Conservation (phyloP, 2,797 vertebrate genomes). For the Poeciliopsis presidionis region DNA sequence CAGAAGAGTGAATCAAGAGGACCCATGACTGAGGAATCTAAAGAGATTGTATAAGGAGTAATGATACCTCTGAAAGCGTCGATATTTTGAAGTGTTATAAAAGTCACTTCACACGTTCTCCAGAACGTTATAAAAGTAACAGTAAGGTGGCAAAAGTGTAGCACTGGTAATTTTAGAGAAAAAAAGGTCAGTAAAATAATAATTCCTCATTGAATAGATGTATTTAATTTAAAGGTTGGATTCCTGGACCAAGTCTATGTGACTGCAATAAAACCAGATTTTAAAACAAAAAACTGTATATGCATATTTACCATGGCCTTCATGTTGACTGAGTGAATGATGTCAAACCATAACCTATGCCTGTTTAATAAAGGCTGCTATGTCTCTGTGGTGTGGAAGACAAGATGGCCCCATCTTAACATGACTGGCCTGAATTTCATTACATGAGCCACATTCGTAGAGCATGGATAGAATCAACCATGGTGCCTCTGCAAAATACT, state of each 20-base stretch:
- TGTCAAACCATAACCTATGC: neutral
- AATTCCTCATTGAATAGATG: neutral
- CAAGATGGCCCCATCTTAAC: neutral
- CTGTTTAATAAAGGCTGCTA: neutral
- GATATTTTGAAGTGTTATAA: neutral
- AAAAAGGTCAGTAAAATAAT: neutral
- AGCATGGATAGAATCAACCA: conserved; percentile 1
- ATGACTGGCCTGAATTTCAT: conserved; percentile 2
- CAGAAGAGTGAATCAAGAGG: neutral
- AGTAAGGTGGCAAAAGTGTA: neutral
- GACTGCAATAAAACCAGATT: neutral
- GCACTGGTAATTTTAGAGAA: neutral
- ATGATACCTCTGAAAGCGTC: neutral
- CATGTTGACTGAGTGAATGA: neutral
- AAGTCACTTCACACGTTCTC: neutral
- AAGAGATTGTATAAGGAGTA: neutral
- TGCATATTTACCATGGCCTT: neutral
- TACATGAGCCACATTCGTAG: neutral
- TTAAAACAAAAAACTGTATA: neutral
- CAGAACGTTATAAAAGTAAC: neutral
- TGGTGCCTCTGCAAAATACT: neutral
- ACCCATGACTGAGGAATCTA: neutral
- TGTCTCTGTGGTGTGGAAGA: neutral
- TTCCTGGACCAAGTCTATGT: too few species aligned
- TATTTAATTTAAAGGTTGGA: neutral